Conservation (phyloP, 2,113 vertebrate genomes). For the Scomber colias region DNA sequence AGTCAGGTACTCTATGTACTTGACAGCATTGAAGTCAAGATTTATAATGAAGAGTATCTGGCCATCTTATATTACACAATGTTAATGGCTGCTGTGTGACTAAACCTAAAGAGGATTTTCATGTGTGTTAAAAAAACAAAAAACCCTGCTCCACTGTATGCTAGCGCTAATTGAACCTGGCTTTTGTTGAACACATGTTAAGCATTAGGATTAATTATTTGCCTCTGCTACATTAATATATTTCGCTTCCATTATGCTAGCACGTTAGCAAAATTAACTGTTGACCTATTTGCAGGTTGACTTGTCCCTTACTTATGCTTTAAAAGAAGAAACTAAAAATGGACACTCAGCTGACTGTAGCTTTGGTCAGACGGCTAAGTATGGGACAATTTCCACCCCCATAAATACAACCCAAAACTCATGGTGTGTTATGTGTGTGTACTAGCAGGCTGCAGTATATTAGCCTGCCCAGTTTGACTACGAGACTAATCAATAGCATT, state of each 20-base stretch:
- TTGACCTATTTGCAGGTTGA: not conserved
- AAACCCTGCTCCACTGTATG: too few species aligned
- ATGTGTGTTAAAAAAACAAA: too few species aligned
- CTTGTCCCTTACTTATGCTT: not conserved
- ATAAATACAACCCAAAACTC: not conserved
- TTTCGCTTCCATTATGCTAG: not conserved
- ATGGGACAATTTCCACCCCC: not conserved
- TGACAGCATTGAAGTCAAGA: too few species aligned
- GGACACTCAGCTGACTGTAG: not conserved
- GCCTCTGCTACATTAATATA: not conserved
- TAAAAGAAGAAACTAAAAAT: not conserved
- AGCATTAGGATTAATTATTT: not conserved
- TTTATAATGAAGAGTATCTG: too few species aligned
- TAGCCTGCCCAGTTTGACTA: conserved; percentile 29
- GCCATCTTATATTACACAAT: too few species aligned
- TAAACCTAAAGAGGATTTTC: too few species aligned
- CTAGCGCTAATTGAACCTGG: too few species aligned
- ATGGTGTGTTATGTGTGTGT: conserved; percentile 28
- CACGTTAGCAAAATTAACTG: not conserved
- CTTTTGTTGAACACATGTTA: not conserved
- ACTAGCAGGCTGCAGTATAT: conserved; percentile 33
- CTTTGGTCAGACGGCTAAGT: not conserved
- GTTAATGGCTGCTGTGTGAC: too few species aligned
- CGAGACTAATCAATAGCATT: conserved; percentile 45
- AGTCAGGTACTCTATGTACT: too few species aligned